Conservation (phyloP, 1,140 invertebrate genomes). For the Tenebrio molitor region DNA sequence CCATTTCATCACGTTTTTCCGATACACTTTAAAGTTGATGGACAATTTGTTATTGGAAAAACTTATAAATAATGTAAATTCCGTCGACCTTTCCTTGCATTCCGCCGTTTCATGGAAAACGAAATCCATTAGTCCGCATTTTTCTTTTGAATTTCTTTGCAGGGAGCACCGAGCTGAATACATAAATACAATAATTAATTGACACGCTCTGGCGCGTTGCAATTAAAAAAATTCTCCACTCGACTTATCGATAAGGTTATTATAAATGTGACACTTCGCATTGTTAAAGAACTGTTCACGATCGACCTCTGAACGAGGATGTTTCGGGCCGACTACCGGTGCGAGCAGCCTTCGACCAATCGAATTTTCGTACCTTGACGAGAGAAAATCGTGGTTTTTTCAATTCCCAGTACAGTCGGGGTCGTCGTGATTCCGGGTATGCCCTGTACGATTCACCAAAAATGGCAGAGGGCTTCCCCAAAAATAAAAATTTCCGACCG, state of each 20-base stretch:
- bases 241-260: background rate
- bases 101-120: conserved; percentile 35
- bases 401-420: background rate
- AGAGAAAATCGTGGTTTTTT: background rate
- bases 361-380: background rate
- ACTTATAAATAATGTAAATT: conserved; percentile 43
- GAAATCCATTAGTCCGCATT: conserved; percentile 21
- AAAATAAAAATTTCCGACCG: too few species aligned
- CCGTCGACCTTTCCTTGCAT: conserved; percentile 32
- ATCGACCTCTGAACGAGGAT: background rate
- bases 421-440: background rate
- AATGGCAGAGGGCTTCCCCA: too few species aligned
- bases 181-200: background rate
- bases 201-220: background rate
- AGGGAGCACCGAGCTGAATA: background rate
- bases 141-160: conserved; percentile 11
- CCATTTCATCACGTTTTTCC: conserved; percentile 29
- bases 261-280: background rate
- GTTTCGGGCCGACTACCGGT: background rate
- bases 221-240: background rate
- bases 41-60: conserved; percentile 30
- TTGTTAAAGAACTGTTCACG: background rate
- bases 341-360: background rate
- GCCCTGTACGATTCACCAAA: background rate
- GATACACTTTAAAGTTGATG: conserved; percentile 26